Conservation (phyloP, 2,797 vertebrate species). For the Silurus lanzhouensis region DNA sequence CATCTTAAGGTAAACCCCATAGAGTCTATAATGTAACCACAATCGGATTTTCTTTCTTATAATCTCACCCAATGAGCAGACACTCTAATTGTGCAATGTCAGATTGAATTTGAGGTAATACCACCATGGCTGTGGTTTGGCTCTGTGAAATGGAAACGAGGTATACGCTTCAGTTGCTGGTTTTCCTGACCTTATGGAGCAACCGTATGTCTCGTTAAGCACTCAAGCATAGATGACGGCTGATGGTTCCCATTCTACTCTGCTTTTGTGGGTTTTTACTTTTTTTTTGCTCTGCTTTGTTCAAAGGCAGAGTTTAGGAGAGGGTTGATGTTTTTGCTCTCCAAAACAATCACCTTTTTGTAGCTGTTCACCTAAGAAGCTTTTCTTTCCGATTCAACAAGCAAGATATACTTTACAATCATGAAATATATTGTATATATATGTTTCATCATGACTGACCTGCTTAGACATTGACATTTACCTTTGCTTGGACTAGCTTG, state of each 20-base stretch:
- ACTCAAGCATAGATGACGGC: conserved; percentile 26
- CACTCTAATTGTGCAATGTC: conserved; percentile 31
- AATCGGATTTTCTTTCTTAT: conserved; percentile 29
- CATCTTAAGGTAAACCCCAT: conserved; percentile 1
- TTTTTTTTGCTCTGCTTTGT: conserved; percentile 37
- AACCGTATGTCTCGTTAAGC: conserved; percentile 37
- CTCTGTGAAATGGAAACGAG: conserved; percentile 40
- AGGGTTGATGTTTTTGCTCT: conserved; percentile 13
- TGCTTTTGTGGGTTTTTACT: conserved; percentile 36
- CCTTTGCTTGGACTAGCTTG: conserved; percentile 4
- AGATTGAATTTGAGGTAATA: conserved; percentile 39
- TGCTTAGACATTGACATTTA: conserved; percentile 12
- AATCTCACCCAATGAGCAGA: conserved; percentile 13
- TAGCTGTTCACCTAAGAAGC: conserved; percentile 17
- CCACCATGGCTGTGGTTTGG: conserved; percentile 26
- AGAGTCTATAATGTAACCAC: not conserved
- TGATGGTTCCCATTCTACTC: conserved; percentile 42
- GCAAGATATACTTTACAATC: not conserved
- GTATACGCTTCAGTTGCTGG: conserved; percentile 29
- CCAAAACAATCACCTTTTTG: conserved; percentile 36
- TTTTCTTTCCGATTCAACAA: not conserved
- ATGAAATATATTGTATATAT: conserved; percentile 2
- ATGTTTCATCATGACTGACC: conserved; percentile 19
- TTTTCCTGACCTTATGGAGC: conserved; percentile 34
- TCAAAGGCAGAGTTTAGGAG: conserved; percentile 1